Evolutionary conservation across 2,113 vertebrate species (phyloP), one percentile per base, ranked within the genome.

Genomic region (Copsychus sechellarum): DNA sequence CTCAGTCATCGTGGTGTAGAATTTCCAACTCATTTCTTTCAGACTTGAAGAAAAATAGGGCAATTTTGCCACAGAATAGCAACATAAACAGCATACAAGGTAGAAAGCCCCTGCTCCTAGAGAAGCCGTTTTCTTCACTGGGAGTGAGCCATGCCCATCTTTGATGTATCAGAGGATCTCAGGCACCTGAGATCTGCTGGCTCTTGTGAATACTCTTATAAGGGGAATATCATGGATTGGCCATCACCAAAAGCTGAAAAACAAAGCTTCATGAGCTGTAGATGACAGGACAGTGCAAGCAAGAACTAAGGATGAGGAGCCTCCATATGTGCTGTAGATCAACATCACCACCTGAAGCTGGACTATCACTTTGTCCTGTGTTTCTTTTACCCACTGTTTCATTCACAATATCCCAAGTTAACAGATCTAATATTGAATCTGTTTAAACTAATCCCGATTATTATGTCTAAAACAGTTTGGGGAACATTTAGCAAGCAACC

Each of bases 261-360:
- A 38, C 4, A 14, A 29, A 6, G 3, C 47, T 61, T 20, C 86
- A 76, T 20, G 45, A 79, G 36, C 40, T 69, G 33, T 31, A 69
- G 23, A n/a, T 73, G 34, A 40, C 33, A 78, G 18, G 28, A 80
- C 15, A 83, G 11, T 10, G 26, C 33, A 67, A 81, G 33, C 10
- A 62, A 83, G 51, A 80, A 43, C 8, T 58, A 66, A 72, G 29
- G 11, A 22, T 73, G 16, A 81, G 40, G 14, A 58, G 34, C 25
- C 14, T 47, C 38, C 6, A 17, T 20, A 15, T 17, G 6, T 0
- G 0, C 11, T 34, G 12, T 17, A 25, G 40, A 42, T 50, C 33
- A 78, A 36, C 24, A 76, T 8, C 29, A 90, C 3, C 34, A 40
- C 19, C 21, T 45, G 48, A 72, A 88, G 20, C 7, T n/a, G 19